Conservation (phyloP, 2,113 vertebrate genomes). For the Pelvicachromis taeniatus region DNA sequence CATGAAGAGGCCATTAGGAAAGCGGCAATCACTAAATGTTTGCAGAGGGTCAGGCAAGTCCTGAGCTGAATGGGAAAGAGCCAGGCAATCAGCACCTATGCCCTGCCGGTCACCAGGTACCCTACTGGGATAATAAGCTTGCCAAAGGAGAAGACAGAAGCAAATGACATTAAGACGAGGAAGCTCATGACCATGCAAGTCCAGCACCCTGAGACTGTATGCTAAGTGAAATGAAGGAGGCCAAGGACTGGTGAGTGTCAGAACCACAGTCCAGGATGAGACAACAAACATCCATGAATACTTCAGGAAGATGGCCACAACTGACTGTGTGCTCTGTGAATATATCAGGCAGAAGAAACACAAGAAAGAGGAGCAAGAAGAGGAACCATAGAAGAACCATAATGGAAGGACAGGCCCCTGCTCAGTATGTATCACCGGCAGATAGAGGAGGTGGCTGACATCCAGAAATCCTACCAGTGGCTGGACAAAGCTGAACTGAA, state of each 20-base stretch:
- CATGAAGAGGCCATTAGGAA: background rate
- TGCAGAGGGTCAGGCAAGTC: background rate
- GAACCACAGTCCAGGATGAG: background rate
- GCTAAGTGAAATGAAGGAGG: background rate
- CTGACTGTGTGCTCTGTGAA: fast-evolving
- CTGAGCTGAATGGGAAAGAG: background rate
- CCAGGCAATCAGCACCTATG: background rate
- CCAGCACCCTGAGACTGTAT: background rate
- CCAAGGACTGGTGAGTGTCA: background rate
- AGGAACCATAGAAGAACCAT: background rate
- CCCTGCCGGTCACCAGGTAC: background rate
- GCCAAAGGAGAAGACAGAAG: background rate
- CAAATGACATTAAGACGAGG: background rate
- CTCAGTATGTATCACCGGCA: background rate
- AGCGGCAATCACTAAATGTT: background rate
- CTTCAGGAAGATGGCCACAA: background rate
- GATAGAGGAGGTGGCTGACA: background rate
- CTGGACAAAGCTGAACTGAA: background rate
- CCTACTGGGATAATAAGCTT: background rate
- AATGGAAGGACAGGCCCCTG: background rate
- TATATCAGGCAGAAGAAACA: background rate
- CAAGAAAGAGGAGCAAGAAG: background rate
- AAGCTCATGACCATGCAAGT: background rate
- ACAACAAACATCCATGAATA: background rate
- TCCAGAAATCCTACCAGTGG: background rate